Evolutionary conservation across 1,140 invertebrate genomes (phyloP), one percentile per base, ranked within the genome.

Genomic region (Tenebrio molitor): DNA sequence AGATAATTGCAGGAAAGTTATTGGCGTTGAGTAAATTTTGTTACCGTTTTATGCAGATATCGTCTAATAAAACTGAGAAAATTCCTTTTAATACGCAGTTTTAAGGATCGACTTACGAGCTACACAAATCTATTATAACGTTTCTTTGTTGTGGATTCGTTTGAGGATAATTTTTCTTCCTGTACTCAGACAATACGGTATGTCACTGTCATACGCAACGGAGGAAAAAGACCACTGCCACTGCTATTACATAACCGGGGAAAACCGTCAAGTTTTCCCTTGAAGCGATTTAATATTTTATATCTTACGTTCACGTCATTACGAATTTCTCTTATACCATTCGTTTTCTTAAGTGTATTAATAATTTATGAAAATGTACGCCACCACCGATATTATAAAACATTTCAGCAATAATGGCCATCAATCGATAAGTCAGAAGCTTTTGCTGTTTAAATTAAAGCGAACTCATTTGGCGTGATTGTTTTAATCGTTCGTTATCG

Each of bases 221-320:
- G 10, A 12, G 7, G 58, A n/a, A 34, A 64, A 64, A 17, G 34
- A 64, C 21, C 21, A 62, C 53, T 34, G 12, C 53, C 53, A 0
- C 33, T 15, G 29, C 29, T 34, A 34, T 33, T 33, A 64, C 2
- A 19, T 21, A 62, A 29, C 42, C 16, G 53, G 21, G 12, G 29
- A 62, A 64, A 36, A 36, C 58, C 58, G 29, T 36, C 58, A 64
- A 64, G 58, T 64, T 34, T 15, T 34, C 58, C 29, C 58, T 64
- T 64, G 29, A 64, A 64, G n/a, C 29, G 23, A 1, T 64, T 64
- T 36, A 64, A 64, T 64, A 64, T 64, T 64, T 64, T 33, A 64
- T 33, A 64, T 64, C 53, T 29, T 23, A n/a, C 58, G 21, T 64
- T 64, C 16, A 64, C 25, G 58, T 64, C 58, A 64, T 64, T 64